Evolutionary conservation across 2,797 vertebrate species (phyloP).

Genomic region (Sternotherus odoratus): DNA sequence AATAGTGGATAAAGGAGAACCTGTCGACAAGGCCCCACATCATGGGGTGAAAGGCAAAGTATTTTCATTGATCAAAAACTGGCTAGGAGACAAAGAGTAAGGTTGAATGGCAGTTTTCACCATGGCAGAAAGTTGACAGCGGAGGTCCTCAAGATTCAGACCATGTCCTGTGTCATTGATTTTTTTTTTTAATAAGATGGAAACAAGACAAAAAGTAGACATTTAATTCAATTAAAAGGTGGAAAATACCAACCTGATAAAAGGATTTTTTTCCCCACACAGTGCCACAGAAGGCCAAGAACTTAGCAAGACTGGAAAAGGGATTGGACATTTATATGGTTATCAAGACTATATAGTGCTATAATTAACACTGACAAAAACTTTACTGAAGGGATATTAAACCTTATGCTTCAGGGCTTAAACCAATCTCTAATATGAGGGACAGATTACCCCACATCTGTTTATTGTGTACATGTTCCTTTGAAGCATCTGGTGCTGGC

Average conservation of each 20-base stretch:
- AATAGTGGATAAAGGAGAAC: rapidly evolving
- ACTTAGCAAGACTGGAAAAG: not conserved
- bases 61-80: not conserved
- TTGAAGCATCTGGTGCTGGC: not conserved
- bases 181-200: not conserved
- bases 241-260: not conserved
- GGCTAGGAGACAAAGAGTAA: not conserved
- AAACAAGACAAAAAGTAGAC: not conserved
- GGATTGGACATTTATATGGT: not conserved
- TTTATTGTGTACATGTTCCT: not conserved
- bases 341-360: not conserved
- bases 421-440: not conserved
- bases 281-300: not conserved
- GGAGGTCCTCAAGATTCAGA: not conserved
- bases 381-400: not conserved
- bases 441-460: not conserved
- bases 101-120: not conserved
- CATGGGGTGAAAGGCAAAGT: not conserved
- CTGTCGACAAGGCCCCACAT: not conserved
- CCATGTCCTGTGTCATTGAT: not conserved
- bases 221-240: not conserved
- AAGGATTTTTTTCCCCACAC: not conserved
- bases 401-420: not conserved
- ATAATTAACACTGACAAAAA: not conserved
- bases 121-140: not conserved